Base-by-base conservation (phyloP, 2,888 invertebrate genomes). In the Caradrina kadenii region DNA sequence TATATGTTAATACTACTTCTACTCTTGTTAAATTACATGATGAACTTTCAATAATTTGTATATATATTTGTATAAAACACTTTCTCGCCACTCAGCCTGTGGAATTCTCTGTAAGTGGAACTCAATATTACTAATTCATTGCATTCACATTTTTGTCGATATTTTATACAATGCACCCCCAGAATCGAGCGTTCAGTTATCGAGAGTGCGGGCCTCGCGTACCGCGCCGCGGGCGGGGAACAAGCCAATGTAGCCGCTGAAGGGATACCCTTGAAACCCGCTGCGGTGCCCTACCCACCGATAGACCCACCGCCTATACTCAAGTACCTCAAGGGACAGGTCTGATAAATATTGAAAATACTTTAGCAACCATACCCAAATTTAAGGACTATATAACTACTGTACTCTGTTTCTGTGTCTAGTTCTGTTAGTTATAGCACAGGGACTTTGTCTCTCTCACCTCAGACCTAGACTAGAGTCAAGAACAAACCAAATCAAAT, bases 111-210 rank as follows among this genome's bases (percentile, higher is more conserved):
- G 11, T 21, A 5, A 52, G 50, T 61, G 45, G 11, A 19, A 11
- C 15, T 42, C 2, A 39, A 21, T 17, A 10, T 31, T 54, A 19
- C 39, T 54, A 39, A 17, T 45, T 45, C 45, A 17, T 58, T 49
- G 42, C 22, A 73, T 71, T 66, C 73, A 70, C 15, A 39, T 50
- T 73, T 73, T 71, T 74, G 74, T 73, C 61, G 53, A 73, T 58
- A 48, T 68, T 68, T 62, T 62, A 39, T 17, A 35, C 50, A 72
- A 61, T 73, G 60, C 55, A 58, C 68, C 49, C 45, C 54, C 79
- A 95, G 95, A 74, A 93, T 95, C 82, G 95, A 95, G 79, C 90
- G 95, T 0, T 93, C 95, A 10, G 94, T 95, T 62, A 89, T 95
- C 72, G 95, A 95, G 75, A 94, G 93, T 21, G 95, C 92, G 0